Conservation (phyloP, 2,113 vertebrate genomes). For the Aptenodytes patagonicus region DNA sequence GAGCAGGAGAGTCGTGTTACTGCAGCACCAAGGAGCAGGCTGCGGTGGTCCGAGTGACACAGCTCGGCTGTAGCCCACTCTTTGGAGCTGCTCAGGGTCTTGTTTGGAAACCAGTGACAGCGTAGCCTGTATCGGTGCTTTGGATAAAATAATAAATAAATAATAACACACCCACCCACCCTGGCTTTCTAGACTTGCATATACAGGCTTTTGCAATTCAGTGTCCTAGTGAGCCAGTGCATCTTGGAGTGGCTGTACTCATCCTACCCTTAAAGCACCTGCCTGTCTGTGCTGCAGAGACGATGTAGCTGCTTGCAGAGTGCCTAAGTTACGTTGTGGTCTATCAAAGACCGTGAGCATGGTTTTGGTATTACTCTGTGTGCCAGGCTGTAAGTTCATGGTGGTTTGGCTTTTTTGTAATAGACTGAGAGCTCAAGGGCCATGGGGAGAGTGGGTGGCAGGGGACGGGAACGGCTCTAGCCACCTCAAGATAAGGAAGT, state of each 20-base stretch:
- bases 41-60: neutral
- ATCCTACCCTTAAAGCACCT: neutral
- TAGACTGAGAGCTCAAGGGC: neutral
- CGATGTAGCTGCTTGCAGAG: neutral
- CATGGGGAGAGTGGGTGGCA: neutral
- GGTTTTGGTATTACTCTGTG: neutral
- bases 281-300: neutral
- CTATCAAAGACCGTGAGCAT: neutral
- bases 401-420: neutral
- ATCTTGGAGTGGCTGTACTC: neutral
- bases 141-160: neutral
- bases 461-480: neutral
- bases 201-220: neutral
- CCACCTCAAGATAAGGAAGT: neutral
- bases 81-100: neutral
- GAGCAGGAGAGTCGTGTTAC: fast-evolving
- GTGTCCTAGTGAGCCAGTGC: neutral
- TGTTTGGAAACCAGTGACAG: neutral
- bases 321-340: fast-evolving
- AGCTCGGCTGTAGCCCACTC: neutral
- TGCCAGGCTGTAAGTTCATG: neutral
- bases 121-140: neutral
- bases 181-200: neutral
- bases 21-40: neutral
- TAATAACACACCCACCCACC: neutral